These are phyloP conservation scores for Ametastegia equiseti DNA, from an alignment of 2,888 invertebrate genomes.

Conservation along the genomic window DNA sequence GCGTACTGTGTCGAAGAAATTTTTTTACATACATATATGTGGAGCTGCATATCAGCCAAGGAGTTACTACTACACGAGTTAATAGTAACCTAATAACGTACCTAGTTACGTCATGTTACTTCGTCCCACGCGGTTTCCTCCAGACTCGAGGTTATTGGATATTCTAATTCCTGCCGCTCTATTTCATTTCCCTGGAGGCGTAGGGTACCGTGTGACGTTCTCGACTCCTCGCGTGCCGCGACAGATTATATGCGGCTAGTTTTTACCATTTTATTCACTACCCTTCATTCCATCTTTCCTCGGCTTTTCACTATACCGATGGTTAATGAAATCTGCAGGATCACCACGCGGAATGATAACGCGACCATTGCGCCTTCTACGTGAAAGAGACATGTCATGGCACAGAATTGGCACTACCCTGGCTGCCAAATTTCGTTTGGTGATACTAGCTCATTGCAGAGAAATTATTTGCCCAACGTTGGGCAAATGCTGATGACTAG, in stretches of 20 bases:
- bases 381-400: too few species aligned
- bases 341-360: too few species aligned
- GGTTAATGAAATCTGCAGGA: too few species aligned
- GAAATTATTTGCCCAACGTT: too few species aligned
- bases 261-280: conserved; percentile 1
- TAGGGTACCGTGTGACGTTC: conserved; percentile 31
- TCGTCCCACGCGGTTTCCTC: background rate
- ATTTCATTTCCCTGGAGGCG: conserved; percentile 47
- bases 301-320: background rate
- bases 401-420: too few species aligned
- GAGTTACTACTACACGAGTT: background rate
- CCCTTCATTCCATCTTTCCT: background rate
- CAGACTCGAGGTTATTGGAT: background rate
- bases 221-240: conserved; percentile 24
- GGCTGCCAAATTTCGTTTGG: too few species aligned
- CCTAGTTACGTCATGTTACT: conserved; percentile 2
- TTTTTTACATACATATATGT: too few species aligned
- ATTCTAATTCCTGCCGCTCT: conserved; percentile 39
- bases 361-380: too few species aligned
- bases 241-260: conserved; percentile 33
- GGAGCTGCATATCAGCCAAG: too few species aligned
- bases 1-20: background rate
- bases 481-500: too few species aligned
- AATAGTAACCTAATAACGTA: background rate
- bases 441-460: too few species aligned